Evolutionary conservation across 2,888 invertebrate species (phyloP).

Genomic region (Stictocephala bisonia): DNA sequence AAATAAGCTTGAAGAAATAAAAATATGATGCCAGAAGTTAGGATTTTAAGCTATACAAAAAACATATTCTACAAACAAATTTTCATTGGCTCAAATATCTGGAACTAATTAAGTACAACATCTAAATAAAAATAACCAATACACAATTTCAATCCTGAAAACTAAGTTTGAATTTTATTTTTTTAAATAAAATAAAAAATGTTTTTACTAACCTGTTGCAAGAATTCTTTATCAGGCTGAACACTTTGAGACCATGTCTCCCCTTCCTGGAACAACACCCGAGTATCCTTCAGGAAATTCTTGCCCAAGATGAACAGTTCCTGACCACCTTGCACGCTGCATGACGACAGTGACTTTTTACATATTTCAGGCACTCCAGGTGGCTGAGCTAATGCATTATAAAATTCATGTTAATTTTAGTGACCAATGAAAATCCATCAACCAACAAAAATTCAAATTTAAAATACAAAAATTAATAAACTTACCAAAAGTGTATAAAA

Average conservation of each 20-base stretch:
- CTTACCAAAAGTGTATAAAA: no score
- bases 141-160: background rate
- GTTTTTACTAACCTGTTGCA: conserved; percentile 85
- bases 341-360: conserved; percentile 85
- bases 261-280: conserved; percentile 77
- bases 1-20: no score
- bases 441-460: no score
- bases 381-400: conserved; percentile 93
- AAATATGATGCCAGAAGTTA: no score
- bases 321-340: conserved; percentile 82
- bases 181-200: no score
- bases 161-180: background rate
- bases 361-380: conserved; percentile 93
- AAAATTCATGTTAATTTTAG: no score
- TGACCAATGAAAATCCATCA: no score
- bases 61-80: no score
- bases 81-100: background rate
- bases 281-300: conserved; percentile 91
- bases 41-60: no score
- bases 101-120: background rate
- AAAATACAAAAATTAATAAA: no score
- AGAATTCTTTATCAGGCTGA: conserved; percentile 87
- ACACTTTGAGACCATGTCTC: conserved; percentile 81
- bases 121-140: background rate
- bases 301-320: conserved; percentile 91